These are phyloP conservation scores for Toxostoma redivivum DNA, from an alignment of 2,113 vertebrate species.

Conservation along the genomic window DNA sequence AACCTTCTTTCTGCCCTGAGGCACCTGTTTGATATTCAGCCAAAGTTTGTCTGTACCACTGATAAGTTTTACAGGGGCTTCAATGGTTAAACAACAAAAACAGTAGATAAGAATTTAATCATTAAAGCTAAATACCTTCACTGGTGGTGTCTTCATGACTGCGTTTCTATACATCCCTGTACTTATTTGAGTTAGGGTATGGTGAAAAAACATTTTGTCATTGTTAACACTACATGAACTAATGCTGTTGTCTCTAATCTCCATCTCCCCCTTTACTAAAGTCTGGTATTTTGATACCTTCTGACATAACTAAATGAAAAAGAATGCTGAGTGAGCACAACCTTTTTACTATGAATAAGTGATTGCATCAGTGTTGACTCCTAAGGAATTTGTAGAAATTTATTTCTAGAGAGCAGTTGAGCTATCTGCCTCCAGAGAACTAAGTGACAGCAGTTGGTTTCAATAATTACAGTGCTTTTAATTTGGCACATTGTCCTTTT, in stretches of 20 bases:
- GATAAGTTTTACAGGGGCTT: background rate
- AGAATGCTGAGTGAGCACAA: background rate
- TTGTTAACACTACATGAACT: background rate
- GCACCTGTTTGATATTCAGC: background rate
- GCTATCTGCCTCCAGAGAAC: background rate
- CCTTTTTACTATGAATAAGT: background rate
- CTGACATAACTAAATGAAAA: background rate
- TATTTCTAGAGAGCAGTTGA: background rate
- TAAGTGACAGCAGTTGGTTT: background rate
- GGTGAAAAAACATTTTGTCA: background rate
- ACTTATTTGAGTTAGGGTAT: background rate
- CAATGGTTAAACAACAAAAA: background rate
- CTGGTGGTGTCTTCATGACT: background rate
- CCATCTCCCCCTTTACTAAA: background rate
- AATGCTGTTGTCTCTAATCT: background rate
- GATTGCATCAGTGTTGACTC: background rate
- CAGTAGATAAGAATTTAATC: background rate
- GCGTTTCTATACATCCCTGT: background rate
- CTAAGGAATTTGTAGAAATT: background rate
- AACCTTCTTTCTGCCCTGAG: background rate
- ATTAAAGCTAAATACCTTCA: background rate
- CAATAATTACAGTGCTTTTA: constrained; percentile 6
- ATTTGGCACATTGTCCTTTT: background rate
- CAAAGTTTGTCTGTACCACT: background rate
- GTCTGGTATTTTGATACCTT: background rate